Evolutionary conservation across 1,140 invertebrate genomes (phyloP), one percentile per base, ranked within the genome.

Genomic region (Chelonus insularis): DNA sequence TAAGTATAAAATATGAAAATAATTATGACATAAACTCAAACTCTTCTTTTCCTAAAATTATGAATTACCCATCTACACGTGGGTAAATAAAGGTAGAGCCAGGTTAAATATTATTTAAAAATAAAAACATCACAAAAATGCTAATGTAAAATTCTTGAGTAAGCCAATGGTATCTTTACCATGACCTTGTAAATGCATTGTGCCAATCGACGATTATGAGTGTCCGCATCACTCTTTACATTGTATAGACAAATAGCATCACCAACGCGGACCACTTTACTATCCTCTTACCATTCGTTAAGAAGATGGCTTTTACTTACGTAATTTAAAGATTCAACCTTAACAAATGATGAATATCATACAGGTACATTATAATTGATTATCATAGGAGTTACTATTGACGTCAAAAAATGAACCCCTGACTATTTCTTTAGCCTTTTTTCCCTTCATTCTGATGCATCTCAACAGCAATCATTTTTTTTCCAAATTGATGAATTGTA

Each of bases 91-190:
- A 65, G 63, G 63, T 37, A 57, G 56, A 60, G 63, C 39, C 43
- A 65, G 32, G 18, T 61, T 54, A 65, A 65, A 65, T 65, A 65
- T 65, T 65, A 61, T 65, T 57, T 61, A 60, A 65, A 54, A 55
- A 62, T 59, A 55, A 58, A 61, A 61, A 50, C 47, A 45, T 41
- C 36, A 57, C 52, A 51, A 50, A 57, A 61, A 61, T 65, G 59
- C 29, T 51, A 65, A 65, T 61, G 50, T 56, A 48, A 41, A 45
- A 62, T 39, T 34, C 43, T 29, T 18, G 5, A 36, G 6, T 12
- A 18, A 56, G 60, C 41, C 48, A 43, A 47, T 32, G 50, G 29
- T 37, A 41, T 50, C 25, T 51, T 50, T 51, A 21, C 39, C 39
- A 20, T 61, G 50, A 55, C 59, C 59, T 55, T 55, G 48, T 60